Percentiles rank a stretch among this genome's conserved stretches.
phyloP scores from a whole-genome alignment of 2,113 vertebrate genomes.

The Lanius collurio region DNA sequence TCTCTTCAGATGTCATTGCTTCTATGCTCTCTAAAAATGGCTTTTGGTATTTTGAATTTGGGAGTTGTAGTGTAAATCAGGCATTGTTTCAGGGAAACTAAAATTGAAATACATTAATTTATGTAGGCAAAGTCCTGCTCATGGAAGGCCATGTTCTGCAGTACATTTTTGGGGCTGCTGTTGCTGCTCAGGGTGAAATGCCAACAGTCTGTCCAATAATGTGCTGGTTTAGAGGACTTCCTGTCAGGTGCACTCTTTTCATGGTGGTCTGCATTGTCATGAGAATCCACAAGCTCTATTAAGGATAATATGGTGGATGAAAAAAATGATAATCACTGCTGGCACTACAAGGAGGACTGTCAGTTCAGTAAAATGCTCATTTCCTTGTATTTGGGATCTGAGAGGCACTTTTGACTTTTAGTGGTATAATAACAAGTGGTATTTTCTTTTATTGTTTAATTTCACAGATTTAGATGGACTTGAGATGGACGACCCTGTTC shows the following conservation, averaged over 20 bases:
- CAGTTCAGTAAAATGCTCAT: background rate
- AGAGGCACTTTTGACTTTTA: background rate
- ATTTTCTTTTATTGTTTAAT: background rate
- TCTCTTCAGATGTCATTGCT: background rate
- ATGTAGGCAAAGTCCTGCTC: background rate
- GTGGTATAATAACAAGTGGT: background rate
- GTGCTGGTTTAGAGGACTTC: background rate
- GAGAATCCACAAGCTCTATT: background rate
- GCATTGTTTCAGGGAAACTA: background rate
- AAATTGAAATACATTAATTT: background rate
- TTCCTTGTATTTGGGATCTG: background rate
- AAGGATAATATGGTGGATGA: background rate
- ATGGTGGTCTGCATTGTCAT: background rate
- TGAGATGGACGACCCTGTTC: background rate
- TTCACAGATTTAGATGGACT: background rate
- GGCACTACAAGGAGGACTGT: background rate
- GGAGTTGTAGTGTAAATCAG: background rate
- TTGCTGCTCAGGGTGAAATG: background rate
- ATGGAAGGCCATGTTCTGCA: background rate
- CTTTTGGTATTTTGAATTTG: background rate
- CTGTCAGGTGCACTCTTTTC: background rate
- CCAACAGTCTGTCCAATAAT: background rate
- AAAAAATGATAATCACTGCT: background rate
- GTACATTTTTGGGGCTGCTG: background rate
- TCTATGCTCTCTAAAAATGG: background rate